phyloP scores from a whole-genome alignment of 2,888 invertebrate genomes.

The Axea sp. region DNA sequence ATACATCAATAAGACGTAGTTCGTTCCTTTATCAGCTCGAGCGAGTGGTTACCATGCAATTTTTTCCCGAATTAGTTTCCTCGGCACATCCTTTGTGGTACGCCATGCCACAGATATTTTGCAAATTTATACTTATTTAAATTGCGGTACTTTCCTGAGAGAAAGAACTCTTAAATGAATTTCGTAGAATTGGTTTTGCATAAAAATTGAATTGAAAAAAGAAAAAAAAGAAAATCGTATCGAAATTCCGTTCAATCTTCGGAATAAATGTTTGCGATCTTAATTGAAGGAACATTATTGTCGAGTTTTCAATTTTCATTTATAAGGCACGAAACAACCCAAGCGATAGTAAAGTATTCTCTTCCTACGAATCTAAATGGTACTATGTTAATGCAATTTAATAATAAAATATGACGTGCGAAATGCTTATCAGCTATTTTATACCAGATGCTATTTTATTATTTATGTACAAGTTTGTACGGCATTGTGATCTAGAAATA shows the following conservation, averaged over 20 bases:
- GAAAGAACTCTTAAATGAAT: constrained; percentile 14
- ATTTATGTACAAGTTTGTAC: too few relatives aligned
- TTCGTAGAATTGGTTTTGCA: constrained; percentile 17
- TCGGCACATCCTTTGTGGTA: constrained; percentile 27
- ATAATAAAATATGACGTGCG: too few relatives aligned
- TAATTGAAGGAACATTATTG: too few relatives aligned
- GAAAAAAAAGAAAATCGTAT: constrained; percentile 3
- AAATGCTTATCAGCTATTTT: too few relatives aligned
- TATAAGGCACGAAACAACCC: too few relatives aligned
- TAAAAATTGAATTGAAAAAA: constrained; percentile 35
- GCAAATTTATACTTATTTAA: constrained; percentile 19
- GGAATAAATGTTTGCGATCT: constrained; percentile 17
- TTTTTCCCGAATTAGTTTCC: constrained; percentile 32
- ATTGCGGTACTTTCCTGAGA: not conserved
- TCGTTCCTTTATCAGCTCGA: constrained; percentile 25
- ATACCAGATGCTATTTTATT: too few relatives aligned
- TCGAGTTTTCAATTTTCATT: too few relatives aligned
- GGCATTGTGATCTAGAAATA: too few relatives aligned
- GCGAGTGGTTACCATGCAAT: constrained; percentile 16
- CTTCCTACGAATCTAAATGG: too few relatives aligned
- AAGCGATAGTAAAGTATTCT: too few relatives aligned
- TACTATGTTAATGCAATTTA: too few relatives aligned
- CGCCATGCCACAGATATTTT: constrained; percentile 10
- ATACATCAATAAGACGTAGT: constrained; percentile 31
- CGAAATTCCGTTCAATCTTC: constrained; percentile 16